Base-by-base conservation (phyloP, 1,140 invertebrate species). In the Cydia strobilella region DNA sequence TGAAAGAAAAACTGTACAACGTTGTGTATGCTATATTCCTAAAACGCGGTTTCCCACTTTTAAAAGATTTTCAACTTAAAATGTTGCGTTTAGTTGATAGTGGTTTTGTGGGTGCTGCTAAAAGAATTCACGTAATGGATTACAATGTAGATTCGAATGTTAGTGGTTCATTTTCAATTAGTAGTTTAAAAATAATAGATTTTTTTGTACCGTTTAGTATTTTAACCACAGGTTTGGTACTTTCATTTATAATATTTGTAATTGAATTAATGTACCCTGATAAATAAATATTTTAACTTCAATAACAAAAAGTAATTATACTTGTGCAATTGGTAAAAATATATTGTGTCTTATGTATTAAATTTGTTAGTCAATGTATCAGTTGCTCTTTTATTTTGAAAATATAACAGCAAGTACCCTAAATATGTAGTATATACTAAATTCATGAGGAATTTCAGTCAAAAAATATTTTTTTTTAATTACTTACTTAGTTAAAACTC, bases 1-100 rank as follows among this genome's bases (percentile, higher is more conserved):
- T 69, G 65, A 69, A 69, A 20, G 31, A 69, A 9, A 69, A n/a
- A n/a, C 18, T 35, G 15, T 39, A 35, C 31, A 69, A 69, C 31
- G 18, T n/a, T 1, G 2, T 69, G 20, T 69, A 69, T 15, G 65
- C 9, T 3, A 20, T 69, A 69, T 69, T 69, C 20, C 1, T 69
- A 4, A 69, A 35, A 39, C 27, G 31, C 27, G 65, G 65, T 18
- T 69, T 42, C 39, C 65, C 65, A 18, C 31, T 69, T 18, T 35
- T 69, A 66, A 23, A 31, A 27, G 25, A 31, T n/a, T 66, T 66
- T 4, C 9, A 27, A 9, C 9, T 31, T n/a, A 66, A 66, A 66
- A 66, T 66, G 5, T 31, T 66, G 27, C 63, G 27, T 1, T 15
- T 66, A 15, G 63, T 66, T n/a, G 63, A 66, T 27, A 7, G 3